Evolutionary conservation across 2,113 vertebrate species (phyloP).

Genomic region (Mesitornis unicolor): DNA sequence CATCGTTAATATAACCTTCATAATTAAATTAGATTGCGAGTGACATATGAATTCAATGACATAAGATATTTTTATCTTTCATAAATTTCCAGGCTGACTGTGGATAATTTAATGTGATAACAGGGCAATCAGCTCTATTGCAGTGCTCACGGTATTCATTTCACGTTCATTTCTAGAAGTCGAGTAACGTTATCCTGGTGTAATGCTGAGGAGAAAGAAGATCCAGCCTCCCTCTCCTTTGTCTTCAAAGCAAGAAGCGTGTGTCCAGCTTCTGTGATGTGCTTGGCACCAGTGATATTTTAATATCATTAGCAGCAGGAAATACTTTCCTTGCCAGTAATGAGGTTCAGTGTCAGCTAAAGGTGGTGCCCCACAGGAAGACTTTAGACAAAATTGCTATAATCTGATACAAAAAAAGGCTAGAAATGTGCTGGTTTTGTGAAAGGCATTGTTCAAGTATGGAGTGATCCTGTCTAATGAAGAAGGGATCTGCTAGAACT

Average conservation of each 20-base stretch:
- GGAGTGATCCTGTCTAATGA: background rate
- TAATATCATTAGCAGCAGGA: background rate
- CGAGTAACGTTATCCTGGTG: background rate
- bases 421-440: background rate
- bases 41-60: background rate
- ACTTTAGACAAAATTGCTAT: background rate
- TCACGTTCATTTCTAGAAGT: background rate
- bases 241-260: background rate
- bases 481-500: background rate
- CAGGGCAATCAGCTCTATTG: background rate
- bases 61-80: background rate
- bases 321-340: background rate
- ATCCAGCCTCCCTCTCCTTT: background rate
- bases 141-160: background rate
- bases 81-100: background rate
- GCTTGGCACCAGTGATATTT: background rate
- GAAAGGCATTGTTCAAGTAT: background rate
- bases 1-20: background rate
- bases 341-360: background rate
- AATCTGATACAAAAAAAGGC: background rate
- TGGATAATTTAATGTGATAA: background rate
- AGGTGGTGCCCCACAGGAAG: background rate
- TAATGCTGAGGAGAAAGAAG: background rate
- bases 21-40: background rate
- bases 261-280: background rate